A percentile compares a stretch with the other conserved stretches of the same genome.
Conservation (phyloP, 2,113 vertebrate genomes). For the Lepisosteus osseus region DNA sequence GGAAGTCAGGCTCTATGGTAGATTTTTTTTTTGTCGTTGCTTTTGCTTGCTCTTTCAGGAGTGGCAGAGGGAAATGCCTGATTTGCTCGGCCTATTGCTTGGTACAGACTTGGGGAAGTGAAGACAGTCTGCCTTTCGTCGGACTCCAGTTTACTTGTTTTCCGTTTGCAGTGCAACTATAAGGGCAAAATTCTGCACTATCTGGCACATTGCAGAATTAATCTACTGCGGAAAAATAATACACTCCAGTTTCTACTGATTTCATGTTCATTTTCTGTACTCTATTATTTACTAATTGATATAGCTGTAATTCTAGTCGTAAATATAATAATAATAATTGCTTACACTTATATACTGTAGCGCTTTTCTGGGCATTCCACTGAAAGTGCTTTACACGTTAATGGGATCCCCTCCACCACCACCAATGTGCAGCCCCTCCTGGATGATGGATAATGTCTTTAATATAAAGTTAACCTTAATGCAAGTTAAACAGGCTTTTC, state of each 20-base stretch:
- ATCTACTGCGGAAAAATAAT: too few relatives aligned
- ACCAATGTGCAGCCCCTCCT: too few relatives aligned
- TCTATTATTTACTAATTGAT: neutral
- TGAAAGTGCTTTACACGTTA: too few relatives aligned
- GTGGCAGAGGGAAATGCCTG: constrained; percentile 70
- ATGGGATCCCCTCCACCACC: too few relatives aligned
- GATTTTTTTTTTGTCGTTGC: constrained; percentile 31
- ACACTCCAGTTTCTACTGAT: too few relatives aligned
- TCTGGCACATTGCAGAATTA: too few relatives aligned
- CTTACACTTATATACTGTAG: too few relatives aligned
- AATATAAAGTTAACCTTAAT: neutral
- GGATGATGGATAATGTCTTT: neutral
- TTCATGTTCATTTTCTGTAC: neutral
- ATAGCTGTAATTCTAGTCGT: neutral
- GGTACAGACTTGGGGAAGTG: constrained; percentile 42
- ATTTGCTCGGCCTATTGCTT: constrained; percentile 66
- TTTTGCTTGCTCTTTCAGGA: constrained; percentile 52
- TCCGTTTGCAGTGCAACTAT: neutral
- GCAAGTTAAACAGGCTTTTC: neutral
- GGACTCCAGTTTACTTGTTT: constrained; percentile 18
- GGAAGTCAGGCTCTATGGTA: constrained; percentile 17
- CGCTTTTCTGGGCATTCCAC: too few relatives aligned
- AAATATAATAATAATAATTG: neutral
- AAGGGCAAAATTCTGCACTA: too few relatives aligned
- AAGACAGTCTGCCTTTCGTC: too few relatives aligned